A percentile compares a stretch with the other conserved stretches of the same genome.
Evolutionary conservation across 1,140 invertebrate species (phyloP).

Genomic region (Drosophila kikkawai): DNA sequence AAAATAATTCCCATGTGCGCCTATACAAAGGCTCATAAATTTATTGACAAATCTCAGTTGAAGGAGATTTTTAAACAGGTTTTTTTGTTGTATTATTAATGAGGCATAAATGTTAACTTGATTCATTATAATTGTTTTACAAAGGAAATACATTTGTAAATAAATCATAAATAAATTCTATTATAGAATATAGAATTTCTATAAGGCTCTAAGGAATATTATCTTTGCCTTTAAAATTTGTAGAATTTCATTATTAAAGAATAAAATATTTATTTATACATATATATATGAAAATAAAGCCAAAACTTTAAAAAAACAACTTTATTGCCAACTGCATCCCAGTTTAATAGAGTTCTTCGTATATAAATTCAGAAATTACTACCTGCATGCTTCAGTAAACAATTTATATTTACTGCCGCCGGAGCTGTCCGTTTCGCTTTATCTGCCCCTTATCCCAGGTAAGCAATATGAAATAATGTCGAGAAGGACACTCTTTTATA

Average conservation of each 20-base stretch:
- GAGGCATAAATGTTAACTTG: too few species aligned
- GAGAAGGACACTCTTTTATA: slow-evolving; percentile 28
- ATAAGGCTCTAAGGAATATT: too few species aligned
- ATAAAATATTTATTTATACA: neutral
- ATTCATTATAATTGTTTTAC: neutral
- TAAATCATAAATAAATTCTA: too few species aligned
- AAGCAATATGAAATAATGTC: slow-evolving; percentile 18
- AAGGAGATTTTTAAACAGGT: neutral
- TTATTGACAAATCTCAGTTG: slow-evolving; percentile 16
- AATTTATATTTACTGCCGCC: slow-evolving; percentile 16
- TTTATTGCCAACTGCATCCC: neutral
- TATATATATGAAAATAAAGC: neutral
- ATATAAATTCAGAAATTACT: slow-evolving; percentile 21
- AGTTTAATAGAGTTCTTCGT: neutral
- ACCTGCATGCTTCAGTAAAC: slow-evolving; percentile 16
- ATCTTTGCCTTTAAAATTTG: neutral
- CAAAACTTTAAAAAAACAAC: neutral
- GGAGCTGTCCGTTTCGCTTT: slow-evolving; percentile 4
- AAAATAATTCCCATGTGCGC: slow-evolving; percentile 17
- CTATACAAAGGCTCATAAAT: slow-evolving; percentile 1
- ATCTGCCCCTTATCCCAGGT: slow-evolving; percentile 13
- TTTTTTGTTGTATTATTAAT: neutral
- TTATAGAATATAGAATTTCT: too few species aligned
- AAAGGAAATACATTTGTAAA: neutral
- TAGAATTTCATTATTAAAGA: neutral